phyloP scores from a whole-genome alignment of 2,797 vertebrate species.

The Helicolenus hilgendorfi region DNA sequence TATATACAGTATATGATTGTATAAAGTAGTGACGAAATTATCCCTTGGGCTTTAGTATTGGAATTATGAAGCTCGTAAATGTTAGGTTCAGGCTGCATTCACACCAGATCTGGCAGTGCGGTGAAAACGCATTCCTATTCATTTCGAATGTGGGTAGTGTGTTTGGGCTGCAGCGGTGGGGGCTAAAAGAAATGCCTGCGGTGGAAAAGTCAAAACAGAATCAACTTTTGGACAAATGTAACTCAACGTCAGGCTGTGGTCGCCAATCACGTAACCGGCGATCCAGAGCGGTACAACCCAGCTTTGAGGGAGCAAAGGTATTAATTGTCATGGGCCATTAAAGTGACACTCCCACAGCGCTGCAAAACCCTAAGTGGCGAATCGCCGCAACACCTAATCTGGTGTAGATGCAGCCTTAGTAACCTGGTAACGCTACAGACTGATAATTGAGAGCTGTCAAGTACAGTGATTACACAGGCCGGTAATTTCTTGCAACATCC shows the following conservation, averaged over 20 bases:
- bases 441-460: constrained; percentile 27
- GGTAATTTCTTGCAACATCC: constrained; percentile 28
- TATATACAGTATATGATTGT: not conserved
- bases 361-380: not conserved
- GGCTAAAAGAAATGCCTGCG: too few relatives aligned
- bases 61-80: not conserved
- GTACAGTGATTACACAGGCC: constrained; percentile 10
- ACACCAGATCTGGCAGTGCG: too few relatives aligned
- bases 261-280: not conserved
- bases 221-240: too few relatives aligned
- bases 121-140: too few relatives aligned
- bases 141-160: too few relatives aligned
- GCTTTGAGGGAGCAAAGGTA: not conserved
- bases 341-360: not conserved
- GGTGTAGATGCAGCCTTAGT: constrained; percentile 5
- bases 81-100: not conserved
- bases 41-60: not conserved
- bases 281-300: not conserved
- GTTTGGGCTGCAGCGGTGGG: too few relatives aligned
- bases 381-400: not conserved
- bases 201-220: too few relatives aligned
- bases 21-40: not conserved
- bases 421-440: constrained; percentile 46
- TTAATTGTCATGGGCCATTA: not conserved
- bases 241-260: not conserved